Evolutionary conservation across 2,888 invertebrate genomes (phyloP).

Genomic region (Dynastes maya): DNA sequence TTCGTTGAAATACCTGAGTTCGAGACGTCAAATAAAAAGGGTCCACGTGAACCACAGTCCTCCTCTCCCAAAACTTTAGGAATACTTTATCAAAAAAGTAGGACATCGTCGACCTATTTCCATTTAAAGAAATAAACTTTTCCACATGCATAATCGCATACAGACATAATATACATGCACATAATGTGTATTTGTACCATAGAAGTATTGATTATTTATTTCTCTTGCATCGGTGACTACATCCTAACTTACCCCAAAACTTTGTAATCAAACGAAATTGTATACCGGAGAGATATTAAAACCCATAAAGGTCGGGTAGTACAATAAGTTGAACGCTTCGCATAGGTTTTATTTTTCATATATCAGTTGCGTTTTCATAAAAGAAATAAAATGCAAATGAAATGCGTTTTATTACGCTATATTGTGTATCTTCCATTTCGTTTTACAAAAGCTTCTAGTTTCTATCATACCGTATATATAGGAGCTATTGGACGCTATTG

Average conservation of each 20-base stretch:
- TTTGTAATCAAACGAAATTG: conserved; percentile 21
- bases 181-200: conserved; percentile 1
- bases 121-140: conserved; percentile 5
- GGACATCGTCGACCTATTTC: conserved; percentile 14
- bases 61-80: not conserved
- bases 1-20: not conserved
- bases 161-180: conserved; percentile 7
- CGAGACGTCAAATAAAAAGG: not conserved
- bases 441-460: too few relatives aligned
- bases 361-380: too few relatives aligned
- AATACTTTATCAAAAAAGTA: conserved; percentile 24
- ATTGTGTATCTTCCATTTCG: too few relatives aligned
- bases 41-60: not conserved
- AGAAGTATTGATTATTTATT: conserved; percentile 22
- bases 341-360: not conserved
- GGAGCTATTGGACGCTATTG: too few relatives aligned
- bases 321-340: not conserved
- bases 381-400: too few relatives aligned
- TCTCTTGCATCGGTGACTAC: conserved; percentile 11
- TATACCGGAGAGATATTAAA: conserved; percentile 3
- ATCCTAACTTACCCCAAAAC: not conserved
- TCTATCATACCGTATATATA: too few relatives aligned
- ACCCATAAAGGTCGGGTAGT: not conserved
- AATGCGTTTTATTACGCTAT: too few relatives aligned
- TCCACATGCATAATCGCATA: conserved; percentile 1